phyloP scores from a whole-genome alignment of 2,797 vertebrate genomes.

The Jordanella pulchra region DNA sequence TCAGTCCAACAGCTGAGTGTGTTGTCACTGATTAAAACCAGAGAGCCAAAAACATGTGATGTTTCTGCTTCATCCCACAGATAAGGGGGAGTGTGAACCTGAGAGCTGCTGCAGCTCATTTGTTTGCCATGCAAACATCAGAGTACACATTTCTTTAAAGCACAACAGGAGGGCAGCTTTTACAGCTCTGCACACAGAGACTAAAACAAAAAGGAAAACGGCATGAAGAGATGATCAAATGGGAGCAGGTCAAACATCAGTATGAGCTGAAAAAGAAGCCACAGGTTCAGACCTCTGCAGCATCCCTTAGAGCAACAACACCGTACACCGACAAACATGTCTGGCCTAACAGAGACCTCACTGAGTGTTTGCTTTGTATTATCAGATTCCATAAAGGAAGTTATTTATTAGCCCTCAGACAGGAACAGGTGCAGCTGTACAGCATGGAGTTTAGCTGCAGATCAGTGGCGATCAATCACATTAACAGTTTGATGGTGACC shows the following conservation, averaged over 20 bases:
- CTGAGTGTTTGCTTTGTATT: neutral
- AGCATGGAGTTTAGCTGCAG: neutral
- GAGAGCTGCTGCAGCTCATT: constrained; percentile 31
- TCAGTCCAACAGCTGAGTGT: neutral
- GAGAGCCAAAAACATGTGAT: neutral
- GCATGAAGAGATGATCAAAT: neutral
- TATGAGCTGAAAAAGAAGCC: neutral
- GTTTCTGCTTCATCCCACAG: neutral
- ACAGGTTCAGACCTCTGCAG: neutral
- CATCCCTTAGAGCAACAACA: neutral
- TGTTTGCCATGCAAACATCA: constrained; percentile 68
- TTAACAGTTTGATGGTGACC: neutral
- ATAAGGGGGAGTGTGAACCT: neutral
- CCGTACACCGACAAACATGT: neutral
- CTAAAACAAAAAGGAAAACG: neutral
- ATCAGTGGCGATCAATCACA: neutral
- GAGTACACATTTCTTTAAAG: constrained; percentile 5
- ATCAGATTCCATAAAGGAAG: neutral
- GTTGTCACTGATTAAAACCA: neutral
- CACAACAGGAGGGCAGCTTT: neutral
- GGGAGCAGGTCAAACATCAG: constrained; percentile 5
- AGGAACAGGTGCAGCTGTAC: neutral
- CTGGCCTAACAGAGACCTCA: neutral
- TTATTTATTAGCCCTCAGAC: constrained; percentile 6
- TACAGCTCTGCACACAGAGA: constrained; percentile 2